These are phyloP conservation scores for Pachypeltis micranthus DNA, from an alignment of 1,140 invertebrate species.

Conservation along the genomic window DNA sequence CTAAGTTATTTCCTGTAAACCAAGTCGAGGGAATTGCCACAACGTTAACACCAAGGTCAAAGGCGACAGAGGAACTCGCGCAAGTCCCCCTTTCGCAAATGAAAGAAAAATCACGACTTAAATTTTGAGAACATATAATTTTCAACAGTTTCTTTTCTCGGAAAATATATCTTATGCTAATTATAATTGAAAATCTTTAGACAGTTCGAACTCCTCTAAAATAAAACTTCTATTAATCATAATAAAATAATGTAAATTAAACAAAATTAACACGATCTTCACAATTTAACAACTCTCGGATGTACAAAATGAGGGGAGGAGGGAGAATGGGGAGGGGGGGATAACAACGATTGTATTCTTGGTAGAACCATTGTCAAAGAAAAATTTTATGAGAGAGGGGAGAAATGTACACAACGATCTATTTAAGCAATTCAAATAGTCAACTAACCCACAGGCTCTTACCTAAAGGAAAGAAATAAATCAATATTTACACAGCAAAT, in stretches of 20 bases:
- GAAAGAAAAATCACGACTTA: not conserved
- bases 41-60: no score
- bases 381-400: not conserved
- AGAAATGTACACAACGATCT: conserved; percentile 11
- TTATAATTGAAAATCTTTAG: conserved; percentile 19
- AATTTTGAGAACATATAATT: conserved; percentile 22
- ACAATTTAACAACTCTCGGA: conserved; percentile 21
- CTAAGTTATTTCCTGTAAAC: no score
- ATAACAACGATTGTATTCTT: conserved; percentile 13
- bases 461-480: not conserved
- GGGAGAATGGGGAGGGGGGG: no score
- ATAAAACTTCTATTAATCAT: conserved; percentile 21
- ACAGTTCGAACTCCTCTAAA: conserved; percentile 21
- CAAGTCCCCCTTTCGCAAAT: no score
- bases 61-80: no score
- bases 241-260: conserved; percentile 20
- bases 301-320: no score
- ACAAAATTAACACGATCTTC: conserved; percentile 19
- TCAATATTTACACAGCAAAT: no score
- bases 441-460: conserved; percentile 10
- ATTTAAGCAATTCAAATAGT: conserved; percentile 5
- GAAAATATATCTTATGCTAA: conserved; percentile 19
- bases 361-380: not conserved
- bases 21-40: no score
- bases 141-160: conserved; percentile 22